Conservation (phyloP, 2,113 vertebrate species). For the Bungarus multicinctus region DNA sequence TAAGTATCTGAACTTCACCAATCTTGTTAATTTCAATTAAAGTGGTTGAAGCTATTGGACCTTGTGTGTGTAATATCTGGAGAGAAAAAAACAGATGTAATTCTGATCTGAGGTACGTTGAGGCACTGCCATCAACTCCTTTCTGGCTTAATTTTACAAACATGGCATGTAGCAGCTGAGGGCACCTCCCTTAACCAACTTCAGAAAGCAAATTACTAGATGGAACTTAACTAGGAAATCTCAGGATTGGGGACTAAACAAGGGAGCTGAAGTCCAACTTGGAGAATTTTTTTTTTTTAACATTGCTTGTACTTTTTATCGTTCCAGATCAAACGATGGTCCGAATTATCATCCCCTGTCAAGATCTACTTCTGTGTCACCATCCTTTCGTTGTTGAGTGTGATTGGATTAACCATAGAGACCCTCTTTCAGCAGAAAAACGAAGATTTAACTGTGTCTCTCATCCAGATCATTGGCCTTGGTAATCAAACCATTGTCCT, state of each 20-base stretch:
- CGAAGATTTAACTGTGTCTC: conserved; percentile 80
- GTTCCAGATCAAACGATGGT: conserved; percentile 77
- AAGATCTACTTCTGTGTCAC: conserved; percentile 79
- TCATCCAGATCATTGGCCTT: conserved; percentile 80
- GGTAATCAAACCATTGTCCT: conserved; percentile 60
- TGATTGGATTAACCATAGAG: conserved; percentile 73
- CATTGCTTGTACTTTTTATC: background rate
- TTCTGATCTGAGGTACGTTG: background rate
- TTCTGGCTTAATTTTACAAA: background rate
- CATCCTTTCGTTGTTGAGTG: conserved; percentile 71
- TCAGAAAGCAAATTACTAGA: background rate
- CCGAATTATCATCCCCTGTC: conserved; percentile 72
- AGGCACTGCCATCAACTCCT: background rate
- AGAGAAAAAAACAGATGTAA: background rate
- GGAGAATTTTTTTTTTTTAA: background rate
- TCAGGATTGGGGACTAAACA: background rate
- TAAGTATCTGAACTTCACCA: conserved; percentile 49
- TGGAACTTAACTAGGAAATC: background rate
- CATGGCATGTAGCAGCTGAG: background rate
- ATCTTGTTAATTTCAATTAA: background rate
- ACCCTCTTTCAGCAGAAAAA: conserved; percentile 69
- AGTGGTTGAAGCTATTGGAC: background rate
- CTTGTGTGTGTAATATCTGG: background rate
- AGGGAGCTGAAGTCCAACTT: background rate
- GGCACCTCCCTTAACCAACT: background rate